Evolutionary conservation across 2,113 vertebrate genomes (phyloP), one percentile per base, ranked within the genome.

Genomic region (Prolemur simus): DNA sequence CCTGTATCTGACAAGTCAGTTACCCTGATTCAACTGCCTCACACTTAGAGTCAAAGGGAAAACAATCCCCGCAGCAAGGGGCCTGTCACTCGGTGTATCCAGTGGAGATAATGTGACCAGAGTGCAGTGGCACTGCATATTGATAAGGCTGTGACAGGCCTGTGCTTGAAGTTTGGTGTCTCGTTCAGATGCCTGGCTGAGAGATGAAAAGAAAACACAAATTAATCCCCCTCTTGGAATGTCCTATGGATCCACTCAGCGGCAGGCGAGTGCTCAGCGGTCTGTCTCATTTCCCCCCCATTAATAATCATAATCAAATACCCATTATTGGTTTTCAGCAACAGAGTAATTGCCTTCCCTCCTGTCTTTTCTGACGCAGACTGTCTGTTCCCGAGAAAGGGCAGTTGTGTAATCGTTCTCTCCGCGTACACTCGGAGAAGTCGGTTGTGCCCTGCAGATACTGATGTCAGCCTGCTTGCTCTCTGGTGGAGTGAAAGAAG

Each of bases 111-210:
- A 98, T 98, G 98, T 97, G 98, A 95, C 96, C 96, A 84, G 92
- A 97, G 95, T 66, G 90, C 45, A 25, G 85, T 89, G 82, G 93
- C 95, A 94, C 0, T 98, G 98, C 98, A 98, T 98, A 98, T 98
- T 98, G 98, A 97, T 98, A 98, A 98, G 97, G 98, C 96, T 95
- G 97, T 98, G 98, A 98, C 98, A 98, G 98, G 94, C 97, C 0
- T 0, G 96, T n/a, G 97, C 97, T 98, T 98, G 92, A 98, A 98
- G 97, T 98, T 98, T 96, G 97, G 90, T 85, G 60, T 95, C 54
- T 94, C 94, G 81, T 95, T 97, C 97, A 98, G 97, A 98, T 96
- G 98, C 97, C 96, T 87, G 95, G 66, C 93, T 97, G 81, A 83
- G 85, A 91, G 77, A 97, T 97, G 97, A 97, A 98, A 97, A 97